A percentile compares a stretch with the other conserved stretches of the same genome.
Evolutionary conservation across 2,888 invertebrate species (phyloP).

Genomic region (Ectemnius lituratus): DNA sequence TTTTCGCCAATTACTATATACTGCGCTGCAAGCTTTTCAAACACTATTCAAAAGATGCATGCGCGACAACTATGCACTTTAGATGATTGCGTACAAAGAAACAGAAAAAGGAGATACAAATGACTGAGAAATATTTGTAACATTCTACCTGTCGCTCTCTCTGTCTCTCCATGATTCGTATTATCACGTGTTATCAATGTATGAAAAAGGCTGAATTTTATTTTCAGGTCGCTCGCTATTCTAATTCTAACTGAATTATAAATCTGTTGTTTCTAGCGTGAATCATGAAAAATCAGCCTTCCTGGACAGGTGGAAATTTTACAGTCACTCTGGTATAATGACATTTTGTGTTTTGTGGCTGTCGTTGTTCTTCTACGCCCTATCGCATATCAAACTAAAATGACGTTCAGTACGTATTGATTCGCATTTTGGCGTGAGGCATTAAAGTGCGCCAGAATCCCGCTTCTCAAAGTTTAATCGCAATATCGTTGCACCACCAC

Average conservation of each 20-base stretch:
- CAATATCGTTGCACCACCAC: too few species aligned
- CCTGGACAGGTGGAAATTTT: constrained; percentile 11
- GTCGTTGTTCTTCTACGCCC: constrained; percentile 20
- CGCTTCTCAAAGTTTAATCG: background rate
- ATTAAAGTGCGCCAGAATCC: background rate
- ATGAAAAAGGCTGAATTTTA: background rate
- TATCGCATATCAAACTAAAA: constrained; percentile 30
- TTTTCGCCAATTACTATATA: background rate
- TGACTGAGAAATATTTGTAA: constrained; percentile 3
- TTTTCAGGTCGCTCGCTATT: constrained; percentile 9
- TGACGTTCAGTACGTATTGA: constrained; percentile 12
- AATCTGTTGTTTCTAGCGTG: constrained; percentile 2
- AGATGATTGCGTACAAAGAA: too few species aligned
- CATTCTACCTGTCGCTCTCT: constrained; percentile 60
- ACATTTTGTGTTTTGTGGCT: constrained; percentile 12
- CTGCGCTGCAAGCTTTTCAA: too few species aligned
- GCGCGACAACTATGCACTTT: too few species aligned
- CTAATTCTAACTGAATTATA: constrained; percentile 13
- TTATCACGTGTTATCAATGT: constrained; percentile 8
- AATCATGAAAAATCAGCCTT: constrained; percentile 12
- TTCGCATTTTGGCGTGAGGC: constrained; percentile 9
- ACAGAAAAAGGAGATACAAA: background rate
- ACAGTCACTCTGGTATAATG: constrained; percentile 12
- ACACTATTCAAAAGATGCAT: too few species aligned
- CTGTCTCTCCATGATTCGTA: constrained; percentile 63